These are phyloP conservation scores for Dendrocincla fuliginosa DNA, from an alignment of 2,797 vertebrate species.

Conservation along the genomic window DNA sequence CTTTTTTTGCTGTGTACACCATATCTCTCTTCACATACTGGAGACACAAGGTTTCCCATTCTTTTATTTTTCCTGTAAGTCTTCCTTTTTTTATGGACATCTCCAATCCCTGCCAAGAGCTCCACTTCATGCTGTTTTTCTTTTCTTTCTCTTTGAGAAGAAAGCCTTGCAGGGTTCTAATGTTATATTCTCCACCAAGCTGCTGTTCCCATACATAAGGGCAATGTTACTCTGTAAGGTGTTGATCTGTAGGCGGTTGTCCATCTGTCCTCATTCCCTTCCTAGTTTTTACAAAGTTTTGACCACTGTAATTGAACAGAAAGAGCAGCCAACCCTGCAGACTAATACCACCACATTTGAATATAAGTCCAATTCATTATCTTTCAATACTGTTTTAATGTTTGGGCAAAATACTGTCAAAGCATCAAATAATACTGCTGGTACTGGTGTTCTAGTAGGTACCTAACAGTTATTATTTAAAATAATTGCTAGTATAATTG, in stretches of 20 bases:
- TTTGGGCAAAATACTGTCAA: background rate
- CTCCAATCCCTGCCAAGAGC: background rate
- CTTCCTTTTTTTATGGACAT: background rate
- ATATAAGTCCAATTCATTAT: background rate
- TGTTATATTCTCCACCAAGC: background rate
- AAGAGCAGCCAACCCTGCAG: background rate
- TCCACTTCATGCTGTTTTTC: background rate
- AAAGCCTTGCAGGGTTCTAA: background rate
- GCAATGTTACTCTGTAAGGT: background rate
- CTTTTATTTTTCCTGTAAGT: background rate
- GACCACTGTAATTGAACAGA: background rate
- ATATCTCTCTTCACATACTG: background rate
- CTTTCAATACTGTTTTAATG: background rate
- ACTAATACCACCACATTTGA: background rate
- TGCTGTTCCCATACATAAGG: background rate
- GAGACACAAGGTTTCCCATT: background rate
- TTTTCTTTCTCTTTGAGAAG: background rate
- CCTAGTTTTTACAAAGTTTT: background rate
- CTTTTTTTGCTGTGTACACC: background rate
- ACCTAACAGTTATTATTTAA: background rate
- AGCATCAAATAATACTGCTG: background rate
- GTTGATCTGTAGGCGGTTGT: background rate
- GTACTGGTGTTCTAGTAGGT: background rate
- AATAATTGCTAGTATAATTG: background rate
- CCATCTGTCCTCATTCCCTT: background rate